Conservation (phyloP, 2,888 invertebrate genomes). For the Leptinotarsa juncta region DNA sequence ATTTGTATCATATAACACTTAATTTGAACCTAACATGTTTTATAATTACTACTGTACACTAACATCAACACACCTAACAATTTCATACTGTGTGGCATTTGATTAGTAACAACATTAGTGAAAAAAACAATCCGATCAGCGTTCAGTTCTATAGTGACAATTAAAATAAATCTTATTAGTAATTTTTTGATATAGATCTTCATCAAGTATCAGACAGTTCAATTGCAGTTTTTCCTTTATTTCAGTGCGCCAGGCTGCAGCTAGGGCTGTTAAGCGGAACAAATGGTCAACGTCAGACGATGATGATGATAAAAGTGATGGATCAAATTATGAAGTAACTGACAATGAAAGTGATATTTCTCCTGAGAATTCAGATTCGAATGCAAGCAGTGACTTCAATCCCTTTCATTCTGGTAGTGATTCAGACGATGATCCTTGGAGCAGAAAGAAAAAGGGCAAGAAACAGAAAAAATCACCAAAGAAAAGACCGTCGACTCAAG, state of each 20-base stretch:
- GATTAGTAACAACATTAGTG: too few relatives aligned
- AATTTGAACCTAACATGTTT: too few relatives aligned
- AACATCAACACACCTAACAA: too few relatives aligned
- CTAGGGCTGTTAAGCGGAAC: conserved; percentile 70
- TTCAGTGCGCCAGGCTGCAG: conserved; percentile 71
- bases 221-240: conserved; percentile 15
- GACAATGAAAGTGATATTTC: conserved; percentile 68
- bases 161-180: too few relatives aligned
- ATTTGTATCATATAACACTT: too few relatives aligned
- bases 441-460: conserved; percentile 61
- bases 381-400: conserved; percentile 87
- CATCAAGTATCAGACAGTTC: too few relatives aligned
- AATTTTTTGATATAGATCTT: too few relatives aligned
- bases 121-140: too few relatives aligned
- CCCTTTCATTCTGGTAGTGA: conserved; percentile 88
- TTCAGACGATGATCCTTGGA: conserved; percentile 78
- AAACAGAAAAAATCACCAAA: conserved; percentile 61
- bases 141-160: too few relatives aligned
- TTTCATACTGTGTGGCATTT: too few relatives aligned
- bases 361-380: conserved; percentile 70
- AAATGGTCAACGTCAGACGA: conserved; percentile 76
- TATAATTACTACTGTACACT: too few relatives aligned
- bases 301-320: conserved; percentile 69
- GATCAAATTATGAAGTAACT: conserved; percentile 70
- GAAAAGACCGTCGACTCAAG: conserved; percentile 72